Conservation (phyloP, 2,888 invertebrate genomes). For the Pseudeuparius sepicola region DNA sequence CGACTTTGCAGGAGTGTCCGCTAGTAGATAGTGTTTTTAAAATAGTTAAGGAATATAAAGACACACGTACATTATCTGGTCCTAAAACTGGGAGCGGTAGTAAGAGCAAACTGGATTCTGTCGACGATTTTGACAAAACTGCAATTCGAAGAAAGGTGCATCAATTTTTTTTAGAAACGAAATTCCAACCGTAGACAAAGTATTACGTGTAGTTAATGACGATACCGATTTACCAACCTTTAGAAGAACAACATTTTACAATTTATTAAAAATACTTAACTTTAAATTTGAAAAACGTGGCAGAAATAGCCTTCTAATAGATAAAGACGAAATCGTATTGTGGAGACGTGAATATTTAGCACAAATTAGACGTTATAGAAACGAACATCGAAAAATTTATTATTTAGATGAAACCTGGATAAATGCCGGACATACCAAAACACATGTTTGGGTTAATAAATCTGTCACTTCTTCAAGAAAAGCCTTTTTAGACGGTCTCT, state of each 20-base stretch:
- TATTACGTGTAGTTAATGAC: constrained; percentile 6
- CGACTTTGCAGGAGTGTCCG: too few species aligned
- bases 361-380: constrained; percentile 14
- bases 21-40: too few species aligned
- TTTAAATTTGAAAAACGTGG: constrained; percentile 5
- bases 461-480: constrained; percentile 9
- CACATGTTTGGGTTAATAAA: constrained; percentile 11
- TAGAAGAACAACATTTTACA: constrained; percentile 7
- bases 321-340: constrained; percentile 7
- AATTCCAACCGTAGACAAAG: constrained; percentile 12
- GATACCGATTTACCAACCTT: constrained; percentile 10
- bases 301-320: constrained; percentile 6
- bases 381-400: constrained; percentile 19
- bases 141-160: constrained; percentile 12
- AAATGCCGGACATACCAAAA: constrained; percentile 20
- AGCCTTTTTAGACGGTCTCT: constrained; percentile 14
- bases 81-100: too few species aligned
- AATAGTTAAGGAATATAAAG: too few species aligned
- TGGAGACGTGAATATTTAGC: constrained; percentile 8
- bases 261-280: constrained; percentile 3
- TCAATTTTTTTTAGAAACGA: constrained; percentile 12
- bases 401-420: constrained; percentile 23
- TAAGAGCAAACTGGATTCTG: too few species aligned
- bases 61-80: too few species aligned
- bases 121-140: constrained; percentile 4